Conservation (phyloP, 2,888 invertebrate species). For the Drosophila kuntzei region DNA sequence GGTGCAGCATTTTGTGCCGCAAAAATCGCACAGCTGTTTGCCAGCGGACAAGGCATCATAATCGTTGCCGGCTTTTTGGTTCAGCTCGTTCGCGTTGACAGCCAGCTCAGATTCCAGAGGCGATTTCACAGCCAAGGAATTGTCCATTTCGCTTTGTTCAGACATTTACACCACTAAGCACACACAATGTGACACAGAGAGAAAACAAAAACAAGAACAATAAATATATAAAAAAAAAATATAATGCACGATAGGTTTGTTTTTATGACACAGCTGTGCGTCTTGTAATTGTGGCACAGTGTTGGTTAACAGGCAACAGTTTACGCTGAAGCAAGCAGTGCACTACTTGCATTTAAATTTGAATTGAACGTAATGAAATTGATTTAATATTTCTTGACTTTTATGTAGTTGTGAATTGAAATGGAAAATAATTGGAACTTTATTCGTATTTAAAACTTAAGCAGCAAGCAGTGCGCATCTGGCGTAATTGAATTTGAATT, state of each 20-base stretch:
- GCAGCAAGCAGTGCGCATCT: no score
- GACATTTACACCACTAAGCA: constrained; percentile 15
- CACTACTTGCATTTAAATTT: constrained; percentile 13
- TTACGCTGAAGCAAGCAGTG: constrained; percentile 7
- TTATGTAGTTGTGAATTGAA: no score
- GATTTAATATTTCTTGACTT: not conserved
- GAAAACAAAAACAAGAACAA: not conserved
- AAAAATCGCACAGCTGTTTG: constrained; percentile 39
- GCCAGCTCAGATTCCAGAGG: not conserved
- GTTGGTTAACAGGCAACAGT: constrained; percentile 28
- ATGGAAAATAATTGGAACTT: no score
- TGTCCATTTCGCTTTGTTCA: not conserved
- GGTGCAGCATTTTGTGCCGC: constrained; percentile 30
- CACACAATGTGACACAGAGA: not conserved
- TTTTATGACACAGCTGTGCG: constrained; percentile 38
- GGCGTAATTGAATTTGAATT: constrained; percentile 6
- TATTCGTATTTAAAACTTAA: no score
- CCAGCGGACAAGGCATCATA: constrained; percentile 10
- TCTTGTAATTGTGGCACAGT: constrained; percentile 9
- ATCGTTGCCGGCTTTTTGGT: constrained; percentile 16
- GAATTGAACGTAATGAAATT: not conserved
- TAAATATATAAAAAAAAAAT: not conserved
- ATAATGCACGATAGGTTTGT: not conserved
- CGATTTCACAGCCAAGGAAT: not conserved
- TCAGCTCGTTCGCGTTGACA: not conserved